Evolutionary conservation across 2,888 invertebrate species (phyloP), one percentile per base, ranked within the genome.

Genomic region (Melanophora roralis): DNA sequence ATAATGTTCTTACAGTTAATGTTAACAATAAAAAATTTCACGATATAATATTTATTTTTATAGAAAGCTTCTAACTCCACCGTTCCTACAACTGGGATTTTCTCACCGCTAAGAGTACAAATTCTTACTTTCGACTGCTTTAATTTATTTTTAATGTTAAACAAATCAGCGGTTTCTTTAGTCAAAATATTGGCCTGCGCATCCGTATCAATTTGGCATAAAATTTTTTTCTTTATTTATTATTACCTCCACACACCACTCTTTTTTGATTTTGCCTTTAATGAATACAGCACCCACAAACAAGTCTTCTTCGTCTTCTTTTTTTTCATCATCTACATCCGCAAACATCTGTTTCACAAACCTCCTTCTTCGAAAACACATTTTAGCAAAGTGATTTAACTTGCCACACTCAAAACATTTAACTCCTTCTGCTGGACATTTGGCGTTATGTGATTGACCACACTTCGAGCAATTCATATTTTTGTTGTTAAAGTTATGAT

Each of bases 181-280:
- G 43, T 16, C 16, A 43, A 5, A 6, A 43, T 43, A 43, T 43
- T 43, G 5, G 40, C 40, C 40, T 40, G 40, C 7, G 9, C 14
- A 14, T 14, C 40, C 14, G 40, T 40, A 40, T 43, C 43, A 6
- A 43, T 16, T 43, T 43, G 43, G 21, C 47, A 47, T 9, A 47
- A 11, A 47, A 47, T 21, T 47, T 47, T 47, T 11, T 47, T n/a
- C 1, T 9, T 47, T 4, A 21, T 47, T 21, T 21, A 47, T 21
- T 21, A 8, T 47, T 47, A 47, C 53, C 64, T 64, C 64, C 4
- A 55, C 64, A 45, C 21, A 57, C 64, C 55, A 73, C 36, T 73
- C 73, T 16, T 3, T 21, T 0, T 11, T 1, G 8, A 19, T 34
- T 53, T 55, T 32, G 1, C 1, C 7, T n/a, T 40, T 19, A n/a